phyloP scores from a whole-genome alignment of 1,140 invertebrate species.

The Drosophila murphyi region DNA sequence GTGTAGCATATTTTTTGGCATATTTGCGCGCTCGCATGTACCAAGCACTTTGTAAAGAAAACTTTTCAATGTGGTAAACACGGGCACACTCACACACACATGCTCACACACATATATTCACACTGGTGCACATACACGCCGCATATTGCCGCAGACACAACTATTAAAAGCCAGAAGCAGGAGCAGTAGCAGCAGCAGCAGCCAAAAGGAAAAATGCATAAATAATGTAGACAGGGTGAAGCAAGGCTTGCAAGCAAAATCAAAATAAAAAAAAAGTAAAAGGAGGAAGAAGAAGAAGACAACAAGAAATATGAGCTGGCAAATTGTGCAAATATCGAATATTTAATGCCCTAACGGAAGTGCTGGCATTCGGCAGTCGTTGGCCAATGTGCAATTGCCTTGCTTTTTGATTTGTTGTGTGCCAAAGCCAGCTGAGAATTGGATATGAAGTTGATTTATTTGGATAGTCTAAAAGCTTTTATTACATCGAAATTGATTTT shows the following conservation, averaged over 20 bases:
- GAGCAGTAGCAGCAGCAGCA: conserved; percentile 60
- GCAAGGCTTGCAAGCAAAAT: conserved; percentile 31
- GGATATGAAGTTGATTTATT: not conserved
- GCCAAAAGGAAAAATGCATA: conserved; percentile 75
- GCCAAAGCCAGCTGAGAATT: not conserved
- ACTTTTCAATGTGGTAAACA: conserved; percentile 82
- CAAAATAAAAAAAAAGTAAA: conserved; percentile 15
- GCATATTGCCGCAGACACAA: conserved; percentile 59
- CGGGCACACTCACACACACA: conserved; percentile 20
- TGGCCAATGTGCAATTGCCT: not conserved
- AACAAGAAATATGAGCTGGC: conserved; percentile 36
- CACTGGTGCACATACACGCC: conserved; percentile 30
- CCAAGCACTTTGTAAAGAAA: conserved; percentile 82
- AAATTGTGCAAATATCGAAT: conserved; percentile 31
- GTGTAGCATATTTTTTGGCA: conserved; percentile 82
- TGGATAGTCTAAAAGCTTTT: not conserved
- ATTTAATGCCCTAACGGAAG: conserved; percentile 32
- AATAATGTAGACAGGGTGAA: conserved; percentile 62
- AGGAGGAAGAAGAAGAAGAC: not conserved
- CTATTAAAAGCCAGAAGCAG: conserved; percentile 75
- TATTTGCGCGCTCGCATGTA: conserved; percentile 78
- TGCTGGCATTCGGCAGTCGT: not conserved
- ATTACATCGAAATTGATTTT: too few relatives aligned
- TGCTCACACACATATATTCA: conserved; percentile 19
- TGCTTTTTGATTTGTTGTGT: not conserved